Base-by-base conservation (phyloP, 2,113 vertebrate genomes). In the Semicossyphus pulcher region DNA sequence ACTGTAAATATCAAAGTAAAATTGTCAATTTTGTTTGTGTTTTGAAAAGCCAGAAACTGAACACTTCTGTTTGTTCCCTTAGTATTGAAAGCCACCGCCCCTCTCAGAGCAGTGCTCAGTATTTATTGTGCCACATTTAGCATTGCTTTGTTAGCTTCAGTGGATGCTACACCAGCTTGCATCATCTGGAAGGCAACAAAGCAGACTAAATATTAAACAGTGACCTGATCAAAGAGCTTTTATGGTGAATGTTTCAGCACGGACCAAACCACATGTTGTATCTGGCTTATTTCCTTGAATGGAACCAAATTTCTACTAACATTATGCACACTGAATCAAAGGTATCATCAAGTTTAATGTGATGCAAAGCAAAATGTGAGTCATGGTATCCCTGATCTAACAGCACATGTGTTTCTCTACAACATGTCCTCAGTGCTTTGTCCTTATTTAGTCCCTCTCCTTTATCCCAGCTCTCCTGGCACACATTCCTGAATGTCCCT, bases 381-480 rank as follows among this genome's bases (percentile, higher is more conserved):
- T 15, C n/a, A 32, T 36, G n/a, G 47, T n/a, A 52, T 25, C n/a
- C 7, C 1, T 14, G 7, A 37, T 36, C 39, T 32, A 12, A 28
- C 20, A 6, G 29, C 8, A 25, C 5, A 52, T 28, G 48, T 66
- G 34, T 58, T 60, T 49, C 49, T 59, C 25, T 73, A 29, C 69
- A 66, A 53, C 20, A 0, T 49, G 64, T 58, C 52, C 63, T 78
- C 54, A 28, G 29, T 32, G 79, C 64, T 78, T 37, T 76, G 64
- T 77, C 60, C 39, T 75, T 68, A 80, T 82, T 71, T 74, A 76
- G 73, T 54, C 12, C 51, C 21, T 18, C 23, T 65, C 18, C 29
- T 8, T 16, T 31, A 56, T 74, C 81, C 78, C 86, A 77, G 72
- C 48, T 57, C 71, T 79, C 71, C 71, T 81, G 75, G 72, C 80